Evolutionary conservation across 1,140 invertebrate species (phyloP), one percentile per base, ranked within the genome.

Genomic region (Nomia melanderi): DNA sequence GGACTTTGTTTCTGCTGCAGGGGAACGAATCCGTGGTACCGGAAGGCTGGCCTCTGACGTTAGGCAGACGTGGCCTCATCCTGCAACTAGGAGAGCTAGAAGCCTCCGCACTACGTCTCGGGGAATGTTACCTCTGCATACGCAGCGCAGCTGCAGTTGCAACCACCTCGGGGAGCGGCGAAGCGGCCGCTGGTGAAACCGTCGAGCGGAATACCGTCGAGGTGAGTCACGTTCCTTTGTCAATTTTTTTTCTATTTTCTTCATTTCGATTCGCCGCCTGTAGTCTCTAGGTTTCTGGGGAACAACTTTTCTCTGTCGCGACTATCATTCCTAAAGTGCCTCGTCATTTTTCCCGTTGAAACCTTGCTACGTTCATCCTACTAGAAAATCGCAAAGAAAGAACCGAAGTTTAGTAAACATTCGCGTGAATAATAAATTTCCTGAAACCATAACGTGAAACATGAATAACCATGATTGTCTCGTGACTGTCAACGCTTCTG

Each of bases 51-150:
- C 93, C 93, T 11, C 82, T 93, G 80, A 91, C 91, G 57, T 86
- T 93, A 53, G 91, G 90, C 47, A 88, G 86, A 20, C 89, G 88
- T 67, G 92, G 91, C 39, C 86, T 93, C 60, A 84, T 92, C 72
- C 86, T 93, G 57, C 91, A 92, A 76, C 88, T 93, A 60, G 92
- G 92, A 25, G 92, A 92, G 76, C 87, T 93, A 77, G 92, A 92
- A 72, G 89, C 91, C 75, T 92, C 92, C 70, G 88, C 90, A 36
- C 89, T 93, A 69, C 89, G 92, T 78, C 87, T 90, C 72, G 91
- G 91, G 86, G 93, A 93, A 92, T 92, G 90, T 90, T 93, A 93
- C 90, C 91, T 93, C 69, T 93, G 92, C 84, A 91, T 93, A 75
- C 89, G 91, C 83, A 89, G 87, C 86, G 85, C 89, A 84, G 88